phyloP scores from a whole-genome alignment of 2,113 vertebrate genomes.

The Mola mola region DNA sequence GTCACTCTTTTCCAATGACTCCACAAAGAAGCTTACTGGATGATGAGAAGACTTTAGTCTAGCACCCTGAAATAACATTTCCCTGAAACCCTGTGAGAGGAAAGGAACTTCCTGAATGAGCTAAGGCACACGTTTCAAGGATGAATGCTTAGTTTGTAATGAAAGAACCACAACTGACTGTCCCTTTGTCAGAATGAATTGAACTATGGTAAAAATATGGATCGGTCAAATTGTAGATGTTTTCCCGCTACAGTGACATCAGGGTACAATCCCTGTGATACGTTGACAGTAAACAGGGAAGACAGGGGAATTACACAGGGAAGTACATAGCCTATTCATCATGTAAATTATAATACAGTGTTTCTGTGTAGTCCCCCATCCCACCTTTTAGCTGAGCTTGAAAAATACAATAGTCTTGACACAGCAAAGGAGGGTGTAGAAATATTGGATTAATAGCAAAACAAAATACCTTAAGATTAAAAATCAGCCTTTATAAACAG shows the following conservation, averaged over 20 bases:
- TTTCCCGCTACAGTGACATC: too few species aligned
- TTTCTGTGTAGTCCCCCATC: background rate
- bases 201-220: too few species aligned
- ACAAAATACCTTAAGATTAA: background rate
- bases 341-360: background rate
- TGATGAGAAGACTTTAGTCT: slow-evolving; percentile 46
- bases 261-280: background rate
- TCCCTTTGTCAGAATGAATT: too few species aligned
- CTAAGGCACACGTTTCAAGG: too few species aligned
- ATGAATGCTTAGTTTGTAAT: too few species aligned
- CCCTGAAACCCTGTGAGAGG: too few species aligned
- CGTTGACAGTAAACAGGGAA: background rate
- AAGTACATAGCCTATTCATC: slow-evolving; percentile 1
- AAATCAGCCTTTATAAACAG: background rate
- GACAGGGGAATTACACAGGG: slow-evolving; percentile 48
- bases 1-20: slow-evolving; percentile 63
- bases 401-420: background rate
- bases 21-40: slow-evolving; percentile 55
- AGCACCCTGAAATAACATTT: too few species aligned
- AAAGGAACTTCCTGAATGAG: background rate
- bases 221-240: too few species aligned
- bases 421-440: background rate
- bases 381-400: background rate
- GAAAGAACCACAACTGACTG: too few species aligned
- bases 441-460: background rate